Evolutionary conservation across 2,888 invertebrate species (phyloP).

Genomic region (Aleiodes leptofemur): DNA sequence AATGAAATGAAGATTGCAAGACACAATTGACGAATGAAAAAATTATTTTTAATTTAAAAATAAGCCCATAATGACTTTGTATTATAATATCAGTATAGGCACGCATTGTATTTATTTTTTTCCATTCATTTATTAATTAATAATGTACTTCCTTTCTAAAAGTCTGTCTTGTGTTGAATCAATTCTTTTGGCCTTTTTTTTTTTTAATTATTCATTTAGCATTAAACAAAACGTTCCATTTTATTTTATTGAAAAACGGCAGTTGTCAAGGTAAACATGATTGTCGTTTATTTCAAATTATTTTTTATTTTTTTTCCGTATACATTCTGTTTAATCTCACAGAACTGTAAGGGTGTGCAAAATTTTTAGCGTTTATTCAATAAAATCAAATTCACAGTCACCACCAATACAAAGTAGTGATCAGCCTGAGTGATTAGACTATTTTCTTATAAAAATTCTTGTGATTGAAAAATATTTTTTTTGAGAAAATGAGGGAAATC

Average conservation of each 20-base stretch:
- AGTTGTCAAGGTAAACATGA: constrained; percentile 47
- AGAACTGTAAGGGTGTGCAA: constrained; percentile 23
- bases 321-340: constrained; percentile 35
- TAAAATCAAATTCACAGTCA: constrained; percentile 7
- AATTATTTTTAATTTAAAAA: constrained; percentile 11
- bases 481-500: constrained; percentile 83
- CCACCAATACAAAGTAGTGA: neutral
- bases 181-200: constrained; percentile 16
- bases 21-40: neutral
- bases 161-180: constrained; percentile 54
- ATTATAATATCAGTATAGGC: constrained; percentile 70
- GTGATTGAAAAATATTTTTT: constrained; percentile 1
- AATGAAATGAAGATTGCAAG: constrained; percentile 36
- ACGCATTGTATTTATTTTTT: constrained; percentile 72
- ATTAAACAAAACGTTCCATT: constrained; percentile 29
- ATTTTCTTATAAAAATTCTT: constrained; percentile 6
- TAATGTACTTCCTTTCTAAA: constrained; percentile 66
- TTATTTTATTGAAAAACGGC: constrained; percentile 1
- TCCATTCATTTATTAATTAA: constrained; percentile 61
- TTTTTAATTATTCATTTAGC: constrained; percentile 29
- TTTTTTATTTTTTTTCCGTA: constrained; percentile 46
- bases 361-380: constrained; percentile 19
- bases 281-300: constrained; percentile 50
- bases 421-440: neutral
- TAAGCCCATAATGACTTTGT: constrained; percentile 62